A percentile compares a stretch with the other conserved stretches of the same genome.
Evolutionary conservation across 2,888 invertebrate genomes (phyloP).

Genomic region (Melanargia galathea): DNA sequence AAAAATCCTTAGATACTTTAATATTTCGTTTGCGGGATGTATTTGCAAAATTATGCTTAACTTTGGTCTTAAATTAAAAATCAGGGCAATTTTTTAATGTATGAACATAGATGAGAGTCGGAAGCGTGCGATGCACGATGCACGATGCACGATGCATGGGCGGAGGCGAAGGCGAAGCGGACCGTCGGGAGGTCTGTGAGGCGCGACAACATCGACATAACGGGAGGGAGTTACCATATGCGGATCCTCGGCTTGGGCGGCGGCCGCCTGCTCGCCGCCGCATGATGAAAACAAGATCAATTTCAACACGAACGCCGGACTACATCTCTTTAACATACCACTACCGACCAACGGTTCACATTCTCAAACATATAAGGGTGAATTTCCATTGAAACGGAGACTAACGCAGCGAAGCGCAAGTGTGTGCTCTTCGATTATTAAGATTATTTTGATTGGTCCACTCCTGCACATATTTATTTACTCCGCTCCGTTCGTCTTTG

Average conservation of each 20-base stretch:
- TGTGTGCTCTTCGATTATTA: not conserved
- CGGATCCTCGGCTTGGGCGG: conserved; percentile 94
- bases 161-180: conserved; percentile 53
- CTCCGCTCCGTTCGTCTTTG: not conserved
- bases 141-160: no score
- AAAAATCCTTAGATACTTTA: no score
- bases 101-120: conserved; percentile 58
- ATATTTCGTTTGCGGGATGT: not conserved
- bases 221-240: conserved; percentile 88
- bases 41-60: not conserved
- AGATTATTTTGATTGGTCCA: not conserved
- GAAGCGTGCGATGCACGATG: conserved; percentile 78
- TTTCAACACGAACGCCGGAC: not conserved
- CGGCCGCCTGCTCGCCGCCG: conserved; percentile 86
- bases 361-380: not conserved
- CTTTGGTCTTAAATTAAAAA: conserved; percentile 20
- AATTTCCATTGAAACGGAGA: not conserved
- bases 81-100: conserved; percentile 23
- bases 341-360: no score
- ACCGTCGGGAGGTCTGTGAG: conserved; percentile 71
- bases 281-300: conserved; percentile 77
- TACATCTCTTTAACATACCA: not conserved
- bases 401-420: no score
- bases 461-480: not conserved
- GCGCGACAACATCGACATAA: conserved; percentile 67